These are phyloP conservation scores for Sycophaga agraensis DNA, from an alignment of 1,140 invertebrate genomes.

Conservation along the genomic window DNA sequence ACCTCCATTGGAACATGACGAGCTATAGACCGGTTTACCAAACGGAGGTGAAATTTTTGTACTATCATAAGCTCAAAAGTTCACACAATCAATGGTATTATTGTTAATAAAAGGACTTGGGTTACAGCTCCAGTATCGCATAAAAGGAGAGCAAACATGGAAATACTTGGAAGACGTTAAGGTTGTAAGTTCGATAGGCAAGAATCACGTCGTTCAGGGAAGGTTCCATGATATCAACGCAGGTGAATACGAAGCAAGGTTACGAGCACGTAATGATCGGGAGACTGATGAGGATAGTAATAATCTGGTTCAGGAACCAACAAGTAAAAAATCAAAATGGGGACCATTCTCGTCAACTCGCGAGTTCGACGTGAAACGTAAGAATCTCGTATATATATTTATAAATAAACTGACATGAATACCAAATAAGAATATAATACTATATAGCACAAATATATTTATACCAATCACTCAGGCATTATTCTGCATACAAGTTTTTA, in stretches of 20 bases:
- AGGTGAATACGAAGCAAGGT: slow-evolving; percentile 7
- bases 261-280: slow-evolving; percentile 15
- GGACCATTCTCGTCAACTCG: slow-evolving; percentile 13
- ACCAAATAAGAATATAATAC: too few relatives aligned
- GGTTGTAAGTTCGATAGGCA: slow-evolving; percentile 3
- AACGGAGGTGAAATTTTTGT: slow-evolving; percentile 7
- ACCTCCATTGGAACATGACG: background rate
- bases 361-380: slow-evolving; percentile 18
- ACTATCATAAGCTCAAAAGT: too few relatives aligned
- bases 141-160: background rate
- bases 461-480: too few relatives aligned
- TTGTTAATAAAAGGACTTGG: too few relatives aligned
- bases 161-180: background rate
- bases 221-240: background rate
- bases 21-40: slow-evolving; percentile 20
- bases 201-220: slow-evolving; percentile 2
- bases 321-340: too few relatives aligned
- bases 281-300: background rate
- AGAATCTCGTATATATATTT: too few relatives aligned
- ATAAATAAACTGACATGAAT: too few relatives aligned
- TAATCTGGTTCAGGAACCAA: too few relatives aligned
- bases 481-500: too few relatives aligned
- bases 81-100: too few relatives aligned
- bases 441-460: too few relatives aligned
- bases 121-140: slow-evolving; percentile 8